Percentiles rank a stretch among this genome's conserved stretches.
These are phyloP conservation scores for Gallirallus australis DNA, from an alignment of 2,797 vertebrate species.

Conservation along the genomic window DNA sequence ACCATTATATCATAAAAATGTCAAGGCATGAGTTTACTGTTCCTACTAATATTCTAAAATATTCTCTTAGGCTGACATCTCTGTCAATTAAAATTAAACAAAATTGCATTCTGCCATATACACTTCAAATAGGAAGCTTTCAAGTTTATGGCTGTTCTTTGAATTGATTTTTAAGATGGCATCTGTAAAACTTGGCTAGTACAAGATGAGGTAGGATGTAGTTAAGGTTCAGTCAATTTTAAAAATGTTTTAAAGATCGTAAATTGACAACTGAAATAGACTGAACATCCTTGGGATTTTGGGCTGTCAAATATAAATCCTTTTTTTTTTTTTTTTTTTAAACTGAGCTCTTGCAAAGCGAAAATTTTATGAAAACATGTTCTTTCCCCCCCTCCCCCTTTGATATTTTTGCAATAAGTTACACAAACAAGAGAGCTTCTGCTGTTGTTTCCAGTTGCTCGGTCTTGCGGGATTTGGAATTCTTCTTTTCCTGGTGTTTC, in stretches of 20 bases:
- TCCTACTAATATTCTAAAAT: constrained; percentile 86
- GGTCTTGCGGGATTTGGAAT: constrained; percentile 74
- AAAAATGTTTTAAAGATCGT: constrained; percentile 80
- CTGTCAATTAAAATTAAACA: constrained; percentile 87
- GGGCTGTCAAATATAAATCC: constrained; percentile 72
- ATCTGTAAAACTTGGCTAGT: constrained; percentile 82
- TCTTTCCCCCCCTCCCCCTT: constrained; percentile 48
- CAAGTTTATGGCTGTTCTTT: constrained; percentile 79
- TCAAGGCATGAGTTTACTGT: constrained; percentile 84
- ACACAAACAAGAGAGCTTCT: constrained; percentile 74
- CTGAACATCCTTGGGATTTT: constrained; percentile 65
- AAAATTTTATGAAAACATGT: constrained; percentile 69
- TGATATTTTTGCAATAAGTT: constrained; percentile 72
- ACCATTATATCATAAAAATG: constrained; percentile 86
- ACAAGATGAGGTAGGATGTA: constrained; percentile 80
- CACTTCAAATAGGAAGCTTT: constrained; percentile 79
- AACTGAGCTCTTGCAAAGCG: constrained; percentile 45
- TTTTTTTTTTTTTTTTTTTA: not conserved
- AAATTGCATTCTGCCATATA: constrained; percentile 83
- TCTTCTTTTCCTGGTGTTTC: constrained; percentile 74
- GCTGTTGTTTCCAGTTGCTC: constrained; percentile 70
- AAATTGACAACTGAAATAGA: constrained; percentile 79
- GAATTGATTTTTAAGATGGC: constrained; percentile 85
- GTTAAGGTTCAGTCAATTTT: constrained; percentile 82
- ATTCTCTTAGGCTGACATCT: constrained; percentile 84